These are phyloP conservation scores for Cataglyphis altisquamis DNA, from an alignment of 2,888 invertebrate genomes.

Conservation along the genomic window DNA sequence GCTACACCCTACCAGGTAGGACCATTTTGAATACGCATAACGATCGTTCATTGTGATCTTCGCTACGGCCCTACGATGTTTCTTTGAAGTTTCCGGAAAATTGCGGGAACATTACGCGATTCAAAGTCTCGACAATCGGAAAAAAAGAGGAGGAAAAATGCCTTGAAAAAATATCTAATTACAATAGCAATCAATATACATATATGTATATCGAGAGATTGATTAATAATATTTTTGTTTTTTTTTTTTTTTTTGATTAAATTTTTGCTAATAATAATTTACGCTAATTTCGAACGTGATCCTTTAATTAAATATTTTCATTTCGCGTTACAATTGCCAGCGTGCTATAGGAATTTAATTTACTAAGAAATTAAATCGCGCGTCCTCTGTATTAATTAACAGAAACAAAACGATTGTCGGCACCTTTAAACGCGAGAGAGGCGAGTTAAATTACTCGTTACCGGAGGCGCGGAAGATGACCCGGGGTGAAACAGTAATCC, in stretches of 20 bases:
- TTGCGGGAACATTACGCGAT: conserved; percentile 83
- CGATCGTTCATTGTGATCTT: conserved; percentile 83
- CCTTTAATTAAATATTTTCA: conserved; percentile 47
- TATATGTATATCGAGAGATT: not conserved
- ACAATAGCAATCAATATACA: conserved; percentile 22
- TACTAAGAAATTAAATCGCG: conserved; percentile 52
- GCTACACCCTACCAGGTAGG: conserved; percentile 82
- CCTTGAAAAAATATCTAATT: conserved; percentile 10
- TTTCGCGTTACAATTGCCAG: conserved; percentile 20
- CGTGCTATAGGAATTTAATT: conserved; percentile 45
- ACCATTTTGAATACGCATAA: conserved; percentile 85
- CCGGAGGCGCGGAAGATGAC: conserved; percentile 47
- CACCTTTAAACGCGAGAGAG: conserved; percentile 41
- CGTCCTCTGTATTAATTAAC: conserved; percentile 46
- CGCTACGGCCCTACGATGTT: conserved; percentile 69
- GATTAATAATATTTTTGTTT: conserved; percentile 10
- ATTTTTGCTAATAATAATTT: not conserved
- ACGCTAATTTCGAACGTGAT: not conserved
- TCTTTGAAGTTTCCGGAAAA: conserved; percentile 77
- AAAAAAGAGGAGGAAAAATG: conserved; percentile 11
- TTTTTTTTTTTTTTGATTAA: not conserved
- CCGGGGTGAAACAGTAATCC: conserved; percentile 67
- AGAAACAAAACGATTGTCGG: conserved; percentile 42
- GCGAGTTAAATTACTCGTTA: conserved; percentile 55
- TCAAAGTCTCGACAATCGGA: conserved; percentile 62